Percentiles rank a stretch among this genome's conserved stretches.
phyloP scores from a whole-genome alignment of 2,113 vertebrate species.

The Prionailurus bengalensis region DNA sequence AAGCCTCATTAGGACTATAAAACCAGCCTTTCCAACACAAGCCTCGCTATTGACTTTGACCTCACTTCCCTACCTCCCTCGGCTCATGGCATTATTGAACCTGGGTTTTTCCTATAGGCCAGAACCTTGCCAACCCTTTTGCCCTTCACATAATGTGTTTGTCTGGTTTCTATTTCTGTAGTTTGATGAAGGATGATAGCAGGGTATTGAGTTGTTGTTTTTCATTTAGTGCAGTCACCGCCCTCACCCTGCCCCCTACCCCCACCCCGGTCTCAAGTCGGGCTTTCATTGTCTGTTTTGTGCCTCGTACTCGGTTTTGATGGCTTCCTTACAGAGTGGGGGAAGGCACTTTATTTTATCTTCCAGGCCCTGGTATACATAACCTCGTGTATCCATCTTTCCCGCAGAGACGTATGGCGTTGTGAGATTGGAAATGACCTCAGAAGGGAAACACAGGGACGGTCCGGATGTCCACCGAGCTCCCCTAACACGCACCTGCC shows the following conservation, averaged over 20 bases:
- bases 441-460: background rate
- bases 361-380: conserved; percentile 40
- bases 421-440: conserved; percentile 47
- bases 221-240: conserved; percentile 68
- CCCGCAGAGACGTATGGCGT: background rate
- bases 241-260: conserved; percentile 57
- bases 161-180: conserved; percentile 83
- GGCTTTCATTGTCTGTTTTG: conserved; percentile 67
- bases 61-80: conserved; percentile 40
- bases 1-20: conserved; percentile 59
- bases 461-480: background rate
- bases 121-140: conserved; percentile 66
- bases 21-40: background rate
- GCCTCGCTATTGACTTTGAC: conserved; percentile 20
- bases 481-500: background rate
- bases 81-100: conserved; percentile 69
- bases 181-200: conserved; percentile 83
- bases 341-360: conserved; percentile 54
- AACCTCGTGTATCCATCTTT: background rate
- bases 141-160: conserved; percentile 83
- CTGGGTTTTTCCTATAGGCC: conserved; percentile 78
- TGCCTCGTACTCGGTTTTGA: conserved; percentile 72
- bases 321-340: conserved; percentile 56
- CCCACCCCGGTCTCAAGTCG: conserved; percentile 1
- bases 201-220: conserved; percentile 82